Base-by-base conservation (phyloP, 2,888 invertebrate species). In the Scaptomyza tumidula region DNA sequence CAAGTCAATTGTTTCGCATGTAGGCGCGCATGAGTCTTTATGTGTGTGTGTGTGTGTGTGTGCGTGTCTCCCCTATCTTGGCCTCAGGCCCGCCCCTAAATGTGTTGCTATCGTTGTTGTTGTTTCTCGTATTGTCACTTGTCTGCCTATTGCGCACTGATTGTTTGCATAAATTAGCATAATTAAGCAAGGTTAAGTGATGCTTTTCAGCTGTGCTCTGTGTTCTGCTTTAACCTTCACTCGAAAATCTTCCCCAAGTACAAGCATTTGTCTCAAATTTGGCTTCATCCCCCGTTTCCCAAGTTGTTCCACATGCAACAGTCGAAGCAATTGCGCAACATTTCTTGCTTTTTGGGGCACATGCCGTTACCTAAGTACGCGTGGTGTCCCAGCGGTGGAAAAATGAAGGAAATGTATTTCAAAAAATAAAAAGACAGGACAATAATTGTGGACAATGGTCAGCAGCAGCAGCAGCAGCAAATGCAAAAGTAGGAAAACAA, bases 141-240 rank as follows among this genome's bases (percentile, higher is more conserved):
- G 81, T 86, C 84, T 75, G 88, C 81, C 81, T 79, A 82, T 82
- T 82, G 80, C 78, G 68, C 69, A 71, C 86, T 78, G 88, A 83
- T 83, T 83, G 88, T 88, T 88, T 78, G 86, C 81, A 83, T 83
- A 83, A 88, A 88, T 83, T 83, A 86, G 70, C 86, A 88, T 88
- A 83, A 88, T 83, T 83, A 86, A 83, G 75, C 88, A 71, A 69
- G 69, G 75, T 75, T 72, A 62, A 74, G 43, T 64, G 58, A 43
- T 41, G 49, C 45, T 24, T 9, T 31, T 31, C 31, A 31, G 31
- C 31, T 37, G 24, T n/a, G 35, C 14, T 41, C 16, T 29, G 41
- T n/a, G 13, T 27, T 13, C 14, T 16, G 1, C 13, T 29, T n/a
- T 19, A 6, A 14, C 37, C 39, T 46, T 35, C 29, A 16, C 43